A percentile compares a stretch with the other conserved stretches of the same genome.
phyloP scores from a whole-genome alignment of 2,797 vertebrate species.

The Loriculus beryllinus region DNA sequence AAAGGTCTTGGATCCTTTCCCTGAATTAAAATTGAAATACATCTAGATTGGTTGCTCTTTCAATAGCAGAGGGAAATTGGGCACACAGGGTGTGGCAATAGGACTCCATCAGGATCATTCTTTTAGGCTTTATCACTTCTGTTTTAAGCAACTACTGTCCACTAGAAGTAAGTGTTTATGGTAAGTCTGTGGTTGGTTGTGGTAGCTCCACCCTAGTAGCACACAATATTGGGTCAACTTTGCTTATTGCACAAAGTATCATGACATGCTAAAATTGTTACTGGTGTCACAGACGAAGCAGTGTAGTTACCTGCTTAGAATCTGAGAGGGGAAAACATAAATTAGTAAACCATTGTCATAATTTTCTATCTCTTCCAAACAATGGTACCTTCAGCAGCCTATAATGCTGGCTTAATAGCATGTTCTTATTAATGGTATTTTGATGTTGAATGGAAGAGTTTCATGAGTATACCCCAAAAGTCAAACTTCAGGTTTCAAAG shows the following conservation, averaged over 20 bases:
- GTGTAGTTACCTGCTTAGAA: conserved; percentile 26
- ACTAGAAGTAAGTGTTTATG: neutral
- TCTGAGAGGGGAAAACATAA: neutral
- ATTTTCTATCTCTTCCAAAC: neutral
- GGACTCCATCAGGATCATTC: neutral
- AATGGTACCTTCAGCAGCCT: neutral
- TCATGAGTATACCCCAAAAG: neutral
- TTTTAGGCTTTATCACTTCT: neutral
- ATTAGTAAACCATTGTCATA: neutral
- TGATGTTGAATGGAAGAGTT: neutral
- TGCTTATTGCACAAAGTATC: neutral
- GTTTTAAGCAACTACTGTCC: neutral
- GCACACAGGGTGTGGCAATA: neutral
- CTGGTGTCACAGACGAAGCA: neutral
- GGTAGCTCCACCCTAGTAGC: neutral
- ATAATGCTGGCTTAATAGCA: neutral
- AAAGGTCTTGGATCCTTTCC: neutral
- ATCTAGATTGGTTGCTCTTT: neutral
- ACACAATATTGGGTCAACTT: neutral
- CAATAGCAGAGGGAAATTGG: neutral
- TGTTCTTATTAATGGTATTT: neutral
- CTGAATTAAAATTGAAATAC: neutral
- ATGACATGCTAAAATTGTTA: neutral
- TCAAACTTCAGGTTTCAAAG: conserved; percentile 31
- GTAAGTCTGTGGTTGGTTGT: neutral